Conservation (phyloP, 2,888 invertebrate species). For the Cheilosia scutellata region DNA sequence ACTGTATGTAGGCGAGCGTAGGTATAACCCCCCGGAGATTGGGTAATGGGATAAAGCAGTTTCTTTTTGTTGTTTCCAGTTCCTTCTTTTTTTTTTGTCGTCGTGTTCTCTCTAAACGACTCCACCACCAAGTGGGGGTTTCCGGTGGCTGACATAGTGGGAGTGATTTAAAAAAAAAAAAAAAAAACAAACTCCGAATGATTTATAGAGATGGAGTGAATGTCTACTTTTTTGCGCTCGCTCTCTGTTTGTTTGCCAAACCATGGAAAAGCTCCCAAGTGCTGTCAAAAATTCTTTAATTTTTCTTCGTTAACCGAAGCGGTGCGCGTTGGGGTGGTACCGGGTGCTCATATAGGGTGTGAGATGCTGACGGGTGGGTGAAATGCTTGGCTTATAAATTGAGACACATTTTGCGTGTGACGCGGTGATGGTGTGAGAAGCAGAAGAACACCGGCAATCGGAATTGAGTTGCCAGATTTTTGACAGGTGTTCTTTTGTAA, state of each 20-base stretch:
- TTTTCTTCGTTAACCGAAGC: conserved; percentile 73
- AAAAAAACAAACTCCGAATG: conserved; percentile 52
- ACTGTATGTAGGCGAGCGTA: conserved; percentile 29
- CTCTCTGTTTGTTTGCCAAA: conserved; percentile 57
- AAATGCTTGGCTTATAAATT: conserved; percentile 71
- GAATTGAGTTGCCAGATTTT: conserved; percentile 75
- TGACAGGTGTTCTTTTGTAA: conserved; percentile 73
- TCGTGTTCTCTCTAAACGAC: conserved; percentile 45
- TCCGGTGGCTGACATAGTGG: conserved; percentile 5
- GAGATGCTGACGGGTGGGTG: conserved; percentile 37
- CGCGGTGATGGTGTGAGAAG: conserved; percentile 42
- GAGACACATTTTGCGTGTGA: conserved; percentile 73
- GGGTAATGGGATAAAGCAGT: conserved; percentile 65
- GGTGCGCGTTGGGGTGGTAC: neutral
- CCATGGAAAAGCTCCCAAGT: conserved; percentile 56
- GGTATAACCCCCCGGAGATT: conserved; percentile 43
- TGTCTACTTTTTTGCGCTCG: conserved; percentile 40
- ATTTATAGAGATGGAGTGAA: conserved; percentile 65
- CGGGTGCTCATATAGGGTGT: neutral
- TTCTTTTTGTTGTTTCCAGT: conserved; percentile 57
- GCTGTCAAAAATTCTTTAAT: conserved; percentile 75
- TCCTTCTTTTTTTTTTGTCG: conserved; percentile 11
- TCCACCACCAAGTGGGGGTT: conserved; percentile 25
- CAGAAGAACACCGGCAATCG: conserved; percentile 50
- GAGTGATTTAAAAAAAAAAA: conserved; percentile 39